phyloP scores from a whole-genome alignment of 1,140 invertebrate species.

The Uloborus diversus region DNA sequence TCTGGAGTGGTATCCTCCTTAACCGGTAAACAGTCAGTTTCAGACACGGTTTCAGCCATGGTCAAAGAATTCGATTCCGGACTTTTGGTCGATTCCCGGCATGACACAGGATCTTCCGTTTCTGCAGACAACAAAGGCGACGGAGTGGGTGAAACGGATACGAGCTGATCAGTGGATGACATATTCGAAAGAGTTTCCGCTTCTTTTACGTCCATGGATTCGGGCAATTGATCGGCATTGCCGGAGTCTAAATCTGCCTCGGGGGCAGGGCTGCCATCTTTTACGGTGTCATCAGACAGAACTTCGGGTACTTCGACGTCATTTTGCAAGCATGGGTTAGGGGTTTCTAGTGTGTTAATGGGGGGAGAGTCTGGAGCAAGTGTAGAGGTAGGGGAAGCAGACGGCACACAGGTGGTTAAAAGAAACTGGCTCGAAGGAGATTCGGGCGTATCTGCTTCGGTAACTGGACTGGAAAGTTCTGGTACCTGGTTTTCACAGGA shows the following conservation, averaged over 20 bases:
- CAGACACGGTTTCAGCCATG: neutral
- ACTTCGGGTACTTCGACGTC: neutral
- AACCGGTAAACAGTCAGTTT: neutral
- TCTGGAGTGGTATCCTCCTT: neutral
- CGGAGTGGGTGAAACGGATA: no score
- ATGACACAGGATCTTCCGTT: no score
- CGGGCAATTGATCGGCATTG: no score
- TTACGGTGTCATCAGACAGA: neutral
- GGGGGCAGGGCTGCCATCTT: neutral
- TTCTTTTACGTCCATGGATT: no score
- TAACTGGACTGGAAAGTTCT: constrained; percentile 62
- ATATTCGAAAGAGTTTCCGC: no score
- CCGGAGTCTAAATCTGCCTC: no score
- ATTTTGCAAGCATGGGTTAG: no score
- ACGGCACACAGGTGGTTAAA: constrained; percentile 39
- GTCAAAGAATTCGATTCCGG: neutral
- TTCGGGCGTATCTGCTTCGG: constrained; percentile 22
- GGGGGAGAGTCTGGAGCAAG: constrained; percentile 38
- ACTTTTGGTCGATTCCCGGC: no score
- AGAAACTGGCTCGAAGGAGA: constrained; percentile 26
- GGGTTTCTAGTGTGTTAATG: constrained; percentile 36
- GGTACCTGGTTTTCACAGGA: neutral
- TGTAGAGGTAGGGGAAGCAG: constrained; percentile 40
- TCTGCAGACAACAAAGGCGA: no score
- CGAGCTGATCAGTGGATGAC: no score